Base-by-base conservation (phyloP, 2,888 invertebrate species). In the Drosophila nr. perissopoda region DNA sequence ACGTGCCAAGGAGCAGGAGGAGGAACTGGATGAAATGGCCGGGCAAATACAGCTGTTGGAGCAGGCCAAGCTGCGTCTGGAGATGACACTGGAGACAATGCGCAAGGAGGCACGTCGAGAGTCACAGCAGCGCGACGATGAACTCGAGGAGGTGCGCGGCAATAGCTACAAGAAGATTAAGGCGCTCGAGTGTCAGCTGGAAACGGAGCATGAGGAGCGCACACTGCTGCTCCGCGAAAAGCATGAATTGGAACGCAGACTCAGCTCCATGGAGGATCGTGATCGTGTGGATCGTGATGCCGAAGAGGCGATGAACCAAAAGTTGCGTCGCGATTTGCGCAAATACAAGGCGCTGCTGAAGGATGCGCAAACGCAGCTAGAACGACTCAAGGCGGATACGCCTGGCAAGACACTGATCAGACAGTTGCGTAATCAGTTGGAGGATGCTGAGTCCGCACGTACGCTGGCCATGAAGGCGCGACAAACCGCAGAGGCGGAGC, bases 11-110 rank as follows among this genome's bases (percentile, higher is more conserved):
- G 97, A 97, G 91, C 97, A 97, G 93, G 99, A 99, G 92, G 99
- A 99, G 92, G 99, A 99, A 92, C 94, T 99, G 59, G 99, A 99
- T 91, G 99, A 99, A 92, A 95, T 98, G 91, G 98, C 98, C 4
- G 98, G 98, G 6, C 97, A 97, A 93, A 96, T 97, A 89, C 96
- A 96, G 93, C 94, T 98, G 85, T 94, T 99, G 90, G 98, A 99
- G 92, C 98, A 98, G 93, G 97, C 98, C 2, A 99, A 98, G 93
- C 94, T 99, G 33, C 95, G 98, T 2, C 94, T 99, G 78, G 98
- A 99, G 93, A 99, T 99, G 99, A 95, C 96, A 51, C 93, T 98
- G 82, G 99, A 99, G 92, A 98, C 98, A 83, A 96, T 97, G 93
- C 95, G 98, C 56, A 98, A 99, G 92, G 98, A 98, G 89, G 96